Percentiles rank a stretch among this genome's conserved stretches.
Conservation (phyloP, 2,113 vertebrate species). For the Chaetodon trifascialis region DNA sequence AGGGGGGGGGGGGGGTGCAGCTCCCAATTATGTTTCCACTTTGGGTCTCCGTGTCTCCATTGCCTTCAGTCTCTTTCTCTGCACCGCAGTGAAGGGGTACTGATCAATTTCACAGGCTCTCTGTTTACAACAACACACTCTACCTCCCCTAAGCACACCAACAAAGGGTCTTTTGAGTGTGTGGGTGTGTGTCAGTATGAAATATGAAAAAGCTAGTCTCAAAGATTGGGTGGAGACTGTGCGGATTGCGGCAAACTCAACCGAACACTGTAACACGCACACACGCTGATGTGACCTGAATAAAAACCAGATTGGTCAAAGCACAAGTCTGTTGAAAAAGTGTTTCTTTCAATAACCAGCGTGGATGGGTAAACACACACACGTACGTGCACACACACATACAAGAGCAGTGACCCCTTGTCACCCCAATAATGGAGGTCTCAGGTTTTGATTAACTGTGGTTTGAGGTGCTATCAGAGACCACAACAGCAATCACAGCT, state of each 20-base stretch:
- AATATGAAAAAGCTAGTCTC: constrained; percentile 54
- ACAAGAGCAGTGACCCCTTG: constrained; percentile 43
- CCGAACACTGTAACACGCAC: constrained; percentile 32
- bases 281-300: constrained; percentile 51
- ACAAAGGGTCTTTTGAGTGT: constrained; percentile 47
- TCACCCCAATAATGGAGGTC: constrained; percentile 63
- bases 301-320: constrained; percentile 32
- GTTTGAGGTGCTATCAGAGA: constrained; percentile 62
- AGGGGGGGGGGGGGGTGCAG: constrained; percentile 24
- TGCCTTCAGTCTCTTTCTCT: constrained; percentile 54
- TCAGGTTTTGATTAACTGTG: constrained; percentile 69
- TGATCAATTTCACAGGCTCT: constrained; percentile 71
- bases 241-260: constrained; percentile 58
- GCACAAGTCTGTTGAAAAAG: background rate
- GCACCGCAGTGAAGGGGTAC: constrained; percentile 59
- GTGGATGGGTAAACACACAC: constrained; percentile 32
- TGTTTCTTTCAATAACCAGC: constrained; percentile 50
- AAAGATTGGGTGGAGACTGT: constrained; percentile 53
- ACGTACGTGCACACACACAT: background rate
- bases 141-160: constrained; percentile 42
- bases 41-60: constrained; percentile 57
- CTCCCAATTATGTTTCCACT: constrained; percentile 72
- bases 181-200: constrained; percentile 50
- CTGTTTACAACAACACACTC: constrained; percentile 66
- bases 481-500: constrained; percentile 45